Evolutionary conservation across 2,888 invertebrate species (phyloP).

Genomic region (Nowickia ferox): DNA sequence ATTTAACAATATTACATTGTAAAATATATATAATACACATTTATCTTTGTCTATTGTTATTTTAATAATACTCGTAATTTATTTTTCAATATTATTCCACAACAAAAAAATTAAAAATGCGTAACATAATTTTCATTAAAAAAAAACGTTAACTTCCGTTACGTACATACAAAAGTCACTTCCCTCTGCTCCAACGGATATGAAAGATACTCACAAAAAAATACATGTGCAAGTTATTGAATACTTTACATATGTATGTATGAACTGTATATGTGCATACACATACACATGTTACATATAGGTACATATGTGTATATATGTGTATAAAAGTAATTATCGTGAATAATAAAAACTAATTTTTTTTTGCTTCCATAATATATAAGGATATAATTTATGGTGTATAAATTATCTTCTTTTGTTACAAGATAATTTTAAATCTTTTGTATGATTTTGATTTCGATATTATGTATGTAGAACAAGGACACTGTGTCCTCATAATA

Average conservation of each 20-base stretch:
- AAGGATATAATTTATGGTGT: background rate
- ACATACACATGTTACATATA: no score
- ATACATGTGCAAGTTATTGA: background rate
- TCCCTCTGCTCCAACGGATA: background rate
- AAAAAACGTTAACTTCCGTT: conserved; percentile 13
- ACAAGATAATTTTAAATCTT: conserved; percentile 20
- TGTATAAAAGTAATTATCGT: conserved; percentile 19
- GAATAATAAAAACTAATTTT: background rate
- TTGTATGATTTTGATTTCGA: conserved; percentile 32
- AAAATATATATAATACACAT: background rate
- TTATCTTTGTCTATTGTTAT: conserved; percentile 23
- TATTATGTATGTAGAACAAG: background rate
- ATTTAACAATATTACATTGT: no score
- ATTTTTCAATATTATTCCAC: conserved; percentile 19
- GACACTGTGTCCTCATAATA: conserved; percentile 11
- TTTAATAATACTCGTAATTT: conserved; percentile 3
- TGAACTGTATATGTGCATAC: background rate
- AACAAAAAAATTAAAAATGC: conserved; percentile 12
- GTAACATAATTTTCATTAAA: background rate
- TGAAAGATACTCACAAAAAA: background rate
- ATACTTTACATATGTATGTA: background rate
- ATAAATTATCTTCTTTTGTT: conserved; percentile 47
- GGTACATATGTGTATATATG: background rate
- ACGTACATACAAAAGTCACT: background rate
- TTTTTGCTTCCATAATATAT: background rate